Evolutionary conservation across 2,797 vertebrate species (phyloP).

Genomic region (Argya squamiceps): DNA sequence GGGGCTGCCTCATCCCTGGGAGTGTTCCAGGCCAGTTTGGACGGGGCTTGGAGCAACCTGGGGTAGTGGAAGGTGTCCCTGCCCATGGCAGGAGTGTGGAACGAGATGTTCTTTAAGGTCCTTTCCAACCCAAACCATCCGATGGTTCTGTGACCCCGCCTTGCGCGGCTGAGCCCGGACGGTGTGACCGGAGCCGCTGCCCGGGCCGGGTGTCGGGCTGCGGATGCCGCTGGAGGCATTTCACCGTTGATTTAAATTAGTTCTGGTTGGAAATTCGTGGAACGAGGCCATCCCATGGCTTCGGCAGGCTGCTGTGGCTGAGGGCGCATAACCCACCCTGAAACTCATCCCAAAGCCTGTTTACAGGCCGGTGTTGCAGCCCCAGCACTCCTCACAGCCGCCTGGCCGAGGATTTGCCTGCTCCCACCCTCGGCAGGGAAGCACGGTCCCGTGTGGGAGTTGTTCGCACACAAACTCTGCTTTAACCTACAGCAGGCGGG

Average conservation of each 20-base stretch:
- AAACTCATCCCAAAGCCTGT: not conserved
- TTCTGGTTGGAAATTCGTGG: not conserved
- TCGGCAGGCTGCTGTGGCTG: not conserved
- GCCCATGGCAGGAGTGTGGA: not conserved
- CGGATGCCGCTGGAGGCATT: fast-evolving
- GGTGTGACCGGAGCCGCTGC: not conserved
- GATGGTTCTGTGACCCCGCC: fast-evolving
- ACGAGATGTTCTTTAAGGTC: too few relatives aligned
- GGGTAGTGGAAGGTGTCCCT: not conserved
- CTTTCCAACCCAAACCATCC: not conserved
- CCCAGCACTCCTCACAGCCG: not conserved
- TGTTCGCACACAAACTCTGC: not conserved
- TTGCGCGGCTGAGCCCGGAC: not conserved
- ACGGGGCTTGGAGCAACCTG: not conserved
- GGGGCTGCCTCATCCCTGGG: not conserved
- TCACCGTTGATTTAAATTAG: not conserved
- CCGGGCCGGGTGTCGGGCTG: not conserved
- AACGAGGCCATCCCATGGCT: fast-evolving
- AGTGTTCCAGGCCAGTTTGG: not conserved
- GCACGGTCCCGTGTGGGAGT: not conserved
- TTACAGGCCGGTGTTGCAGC: fast-evolving
- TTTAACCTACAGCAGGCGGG: not conserved
- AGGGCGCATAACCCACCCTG: fast-evolving
- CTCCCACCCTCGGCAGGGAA: fast-evolving
- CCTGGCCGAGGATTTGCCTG: fast-evolving